Conservation (phyloP, 2,113 vertebrate species). For the Agapornis roseicollis region DNA sequence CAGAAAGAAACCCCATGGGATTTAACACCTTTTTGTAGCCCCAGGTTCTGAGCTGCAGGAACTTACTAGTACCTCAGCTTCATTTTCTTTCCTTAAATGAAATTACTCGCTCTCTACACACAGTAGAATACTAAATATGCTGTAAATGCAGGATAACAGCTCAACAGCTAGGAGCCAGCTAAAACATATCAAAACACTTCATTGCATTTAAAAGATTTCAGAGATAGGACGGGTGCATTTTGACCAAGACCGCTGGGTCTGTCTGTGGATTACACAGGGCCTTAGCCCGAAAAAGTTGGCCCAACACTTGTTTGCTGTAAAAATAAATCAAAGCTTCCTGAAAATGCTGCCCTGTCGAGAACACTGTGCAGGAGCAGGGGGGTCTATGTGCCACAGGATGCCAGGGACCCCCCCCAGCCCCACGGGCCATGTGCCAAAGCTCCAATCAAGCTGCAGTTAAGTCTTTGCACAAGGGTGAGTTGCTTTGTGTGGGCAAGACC, state of each 20-base stretch:
- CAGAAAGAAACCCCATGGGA: not conserved
- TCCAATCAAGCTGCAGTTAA: not conserved
- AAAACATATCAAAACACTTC: not conserved
- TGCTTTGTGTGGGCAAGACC: not conserved
- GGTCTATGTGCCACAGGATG: not conserved
- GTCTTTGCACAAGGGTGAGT: not conserved
- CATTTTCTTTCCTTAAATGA: not conserved
- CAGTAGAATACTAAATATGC: not conserved
- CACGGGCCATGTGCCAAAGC: rapidly evolving
- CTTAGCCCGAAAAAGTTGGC: not conserved
- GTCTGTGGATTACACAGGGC: not conserved
- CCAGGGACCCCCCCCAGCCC: not conserved
- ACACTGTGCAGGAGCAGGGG: rapidly evolving
- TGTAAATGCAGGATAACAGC: not conserved
- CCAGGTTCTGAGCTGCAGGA: not conserved
- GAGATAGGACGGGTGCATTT: not conserved
- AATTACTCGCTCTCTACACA: not conserved
- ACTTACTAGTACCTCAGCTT: not conserved
- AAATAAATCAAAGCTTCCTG: not conserved
- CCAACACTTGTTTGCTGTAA: not conserved
- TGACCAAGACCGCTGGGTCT: not conserved
- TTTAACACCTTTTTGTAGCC: not conserved
- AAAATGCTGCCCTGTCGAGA: not conserved
- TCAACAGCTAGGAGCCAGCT: not conserved
- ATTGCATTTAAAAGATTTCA: rapidly evolving